phyloP scores from a whole-genome alignment of 1,140 invertebrate genomes.

The Bemisia tabaci region DNA sequence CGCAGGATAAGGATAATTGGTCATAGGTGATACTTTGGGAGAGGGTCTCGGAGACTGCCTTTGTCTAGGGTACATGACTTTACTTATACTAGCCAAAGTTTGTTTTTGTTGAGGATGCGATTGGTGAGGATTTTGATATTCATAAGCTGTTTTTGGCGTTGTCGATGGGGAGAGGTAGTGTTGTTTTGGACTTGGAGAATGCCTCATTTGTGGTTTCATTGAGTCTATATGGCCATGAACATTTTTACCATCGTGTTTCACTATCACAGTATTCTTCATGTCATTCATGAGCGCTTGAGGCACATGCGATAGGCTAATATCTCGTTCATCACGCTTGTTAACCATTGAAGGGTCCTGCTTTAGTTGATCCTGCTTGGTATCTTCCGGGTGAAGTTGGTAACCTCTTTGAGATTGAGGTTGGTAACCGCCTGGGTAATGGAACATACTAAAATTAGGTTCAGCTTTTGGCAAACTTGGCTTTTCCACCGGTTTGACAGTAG shows the following conservation, averaged over 20 bases:
- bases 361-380: background rate
- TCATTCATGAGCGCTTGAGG: slow-evolving; percentile 46
- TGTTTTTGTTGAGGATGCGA: slow-evolving; percentile 11
- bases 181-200: slow-evolving; percentile 23
- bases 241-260: slow-evolving; percentile 54
- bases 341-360: background rate
- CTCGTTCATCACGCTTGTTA: background rate
- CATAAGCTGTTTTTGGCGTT: slow-evolving; percentile 28
- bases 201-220: slow-evolving; percentile 29
- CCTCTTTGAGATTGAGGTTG: background rate
- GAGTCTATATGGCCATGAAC: slow-evolving; percentile 34
- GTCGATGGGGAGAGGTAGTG: slow-evolving; percentile 20
- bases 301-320: background rate
- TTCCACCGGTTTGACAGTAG: slow-evolving; percentile 33
- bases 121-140: background rate
- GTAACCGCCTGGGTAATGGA: background rate
- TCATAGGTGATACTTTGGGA: slow-evolving; percentile 11
- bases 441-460: background rate
- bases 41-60: slow-evolving; percentile 27
- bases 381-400: background rate
- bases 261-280: slow-evolving; percentile 59
- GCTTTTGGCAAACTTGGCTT: slow-evolving; percentile 38
- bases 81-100: slow-evolving; percentile 21
- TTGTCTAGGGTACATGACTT: slow-evolving; percentile 19
- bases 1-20: slow-evolving; percentile 15